Base-by-base conservation (phyloP, 2,888 invertebrate species). In the Tribolium freemani region DNA sequence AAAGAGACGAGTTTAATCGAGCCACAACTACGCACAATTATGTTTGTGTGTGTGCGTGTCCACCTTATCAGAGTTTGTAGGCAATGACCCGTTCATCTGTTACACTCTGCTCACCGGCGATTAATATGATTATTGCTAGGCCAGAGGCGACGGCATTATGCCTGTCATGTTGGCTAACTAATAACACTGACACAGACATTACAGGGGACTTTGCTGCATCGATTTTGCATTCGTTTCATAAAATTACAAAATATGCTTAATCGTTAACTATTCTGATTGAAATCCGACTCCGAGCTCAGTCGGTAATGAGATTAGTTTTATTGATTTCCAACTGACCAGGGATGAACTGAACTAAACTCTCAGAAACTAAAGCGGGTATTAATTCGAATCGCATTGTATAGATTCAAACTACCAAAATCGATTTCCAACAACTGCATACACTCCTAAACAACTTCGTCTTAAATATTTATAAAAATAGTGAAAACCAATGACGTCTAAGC, bases 91-190 rank as follows among this genome's bases (percentile, higher is more conserved):
- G 51, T 53, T 31, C 61, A 61, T 31, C 50, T 48, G 31, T 64
- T 44, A 13, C 26, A 64, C 44, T 44, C 53, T 45, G 64, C 11
- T 44, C 64, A 54, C 64, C 64, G 26, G 44, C 64, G 53, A 64
- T 64, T 64, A 64, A 64, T 64, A 53, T 64, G 53, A 64, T 64
- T 64, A 64, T 64, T 64, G 54, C 64, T 45, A 53, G 64, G 10
- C 53, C 16, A 38, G 54, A 51, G 51, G 63, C 20, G 16, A 51
- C 63, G 51, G 46, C 50, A 63, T 63, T 63, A 63, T 63, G 16
- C 46, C 63, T 63, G 63, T 63, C 63, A 44, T 51, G 63, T 51
- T 48, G 63, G 20, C 38, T 38, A 38, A 38, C 38, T 38, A 38
- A 38, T 38, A 63, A 16, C 13, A 51, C 51, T 10, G 30, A 5